Percentiles rank a stretch among this genome's conserved stretches.
Evolutionary conservation across 2,113 vertebrate species (phyloP).

Genomic region (Drymodes brunneopygia): DNA sequence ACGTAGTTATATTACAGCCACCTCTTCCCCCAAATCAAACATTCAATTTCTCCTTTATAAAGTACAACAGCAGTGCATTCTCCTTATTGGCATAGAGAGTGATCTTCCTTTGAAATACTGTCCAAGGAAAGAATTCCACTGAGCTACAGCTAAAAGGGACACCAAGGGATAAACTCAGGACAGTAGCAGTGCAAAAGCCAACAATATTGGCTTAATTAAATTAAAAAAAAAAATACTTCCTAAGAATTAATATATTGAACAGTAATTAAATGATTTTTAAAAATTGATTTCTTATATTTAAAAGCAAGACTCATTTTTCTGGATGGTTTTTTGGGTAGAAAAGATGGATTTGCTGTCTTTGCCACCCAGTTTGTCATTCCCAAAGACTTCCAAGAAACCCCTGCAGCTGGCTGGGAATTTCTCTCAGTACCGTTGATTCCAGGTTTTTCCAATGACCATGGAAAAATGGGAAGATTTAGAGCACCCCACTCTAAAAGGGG

Average conservation of each 20-base stretch:
- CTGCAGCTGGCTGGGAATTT: neutral
- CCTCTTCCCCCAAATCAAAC: conserved; percentile 66
- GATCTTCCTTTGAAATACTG: conserved; percentile 33
- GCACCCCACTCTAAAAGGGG: neutral
- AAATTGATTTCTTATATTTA: neutral
- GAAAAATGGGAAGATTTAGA: neutral
- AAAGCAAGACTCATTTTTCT: neutral
- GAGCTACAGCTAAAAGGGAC: conserved; percentile 2
- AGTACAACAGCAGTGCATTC: conserved; percentile 50
- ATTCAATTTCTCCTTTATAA: conserved; percentile 39
- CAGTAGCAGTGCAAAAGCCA: conserved; percentile 9
- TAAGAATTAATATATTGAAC: neutral
- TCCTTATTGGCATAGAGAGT: conserved; percentile 18
- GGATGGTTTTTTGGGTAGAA: neutral
- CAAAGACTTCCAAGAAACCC: neutral
- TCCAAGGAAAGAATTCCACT: neutral
- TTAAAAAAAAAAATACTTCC: neutral
- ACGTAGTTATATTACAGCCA: conserved; percentile 56
- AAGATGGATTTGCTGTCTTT: neutral
- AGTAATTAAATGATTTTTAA: neutral
- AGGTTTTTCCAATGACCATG: neutral
- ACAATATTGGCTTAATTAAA: neutral
- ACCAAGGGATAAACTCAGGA: neutral
- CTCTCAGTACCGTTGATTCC: neutral
- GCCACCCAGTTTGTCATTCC: neutral